Evolutionary conservation across 2,888 invertebrate genomes (phyloP).

Genomic region (Stenchaetothrips biformis): DNA sequence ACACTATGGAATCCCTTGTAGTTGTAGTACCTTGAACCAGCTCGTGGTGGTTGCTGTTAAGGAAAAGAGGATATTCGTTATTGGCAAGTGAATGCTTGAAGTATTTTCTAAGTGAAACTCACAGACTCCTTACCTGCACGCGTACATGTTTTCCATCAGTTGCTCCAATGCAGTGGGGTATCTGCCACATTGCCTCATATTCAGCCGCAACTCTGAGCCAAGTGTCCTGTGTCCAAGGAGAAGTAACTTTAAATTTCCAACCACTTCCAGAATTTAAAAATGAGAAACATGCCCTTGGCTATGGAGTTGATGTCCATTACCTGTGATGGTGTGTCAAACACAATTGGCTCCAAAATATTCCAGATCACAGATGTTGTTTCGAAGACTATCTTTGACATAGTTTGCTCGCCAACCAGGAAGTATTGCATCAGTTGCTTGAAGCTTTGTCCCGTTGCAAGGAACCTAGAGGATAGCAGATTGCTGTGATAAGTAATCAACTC

Average conservation of each 20-base stretch:
- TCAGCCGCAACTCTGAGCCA: conserved; percentile 18
- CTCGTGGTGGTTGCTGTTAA: background rate
- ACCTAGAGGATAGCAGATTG: background rate
- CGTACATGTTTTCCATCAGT: conserved; percentile 28
- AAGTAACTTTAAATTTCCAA: background rate
- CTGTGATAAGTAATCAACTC: no score
- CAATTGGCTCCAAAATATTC: background rate
- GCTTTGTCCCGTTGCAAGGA: background rate
- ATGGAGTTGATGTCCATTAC: background rate
- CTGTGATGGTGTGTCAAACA: background rate
- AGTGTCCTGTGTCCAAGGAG: background rate
- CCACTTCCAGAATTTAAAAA: no score
- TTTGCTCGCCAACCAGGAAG: background rate
- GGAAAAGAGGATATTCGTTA: no score
- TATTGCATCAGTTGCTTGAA: background rate
- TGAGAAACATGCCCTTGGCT: no score
- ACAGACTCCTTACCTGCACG: background rate
- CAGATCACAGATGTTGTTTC: background rate
- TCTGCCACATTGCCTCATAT: conserved; percentile 21
- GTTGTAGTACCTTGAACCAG: background rate
- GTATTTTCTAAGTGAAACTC: conserved; percentile 15
- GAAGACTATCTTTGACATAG: background rate
- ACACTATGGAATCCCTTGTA: background rate
- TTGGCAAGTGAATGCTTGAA: background rate
- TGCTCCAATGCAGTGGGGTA: conserved; percentile 29